Percentiles rank a stretch among this genome's conserved stretches.
Evolutionary conservation across 2,888 invertebrate species (phyloP).

Genomic region (Psylliodes chrysocephalus): DNA sequence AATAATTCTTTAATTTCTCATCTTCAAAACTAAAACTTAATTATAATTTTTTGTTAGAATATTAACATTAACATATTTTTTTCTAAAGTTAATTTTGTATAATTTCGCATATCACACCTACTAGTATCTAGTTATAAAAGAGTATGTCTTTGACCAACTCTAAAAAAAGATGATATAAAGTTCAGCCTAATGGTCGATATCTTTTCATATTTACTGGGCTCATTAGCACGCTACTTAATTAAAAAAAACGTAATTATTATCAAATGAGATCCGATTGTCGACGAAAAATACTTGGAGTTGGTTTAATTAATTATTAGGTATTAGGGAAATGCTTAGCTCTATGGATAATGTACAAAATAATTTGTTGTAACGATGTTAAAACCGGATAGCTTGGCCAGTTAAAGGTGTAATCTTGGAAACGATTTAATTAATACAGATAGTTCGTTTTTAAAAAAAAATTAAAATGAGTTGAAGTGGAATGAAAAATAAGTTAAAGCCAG

Average conservation of each 20-base stretch:
- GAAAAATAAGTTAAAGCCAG: too few relatives aligned
- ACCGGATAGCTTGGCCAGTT: background rate
- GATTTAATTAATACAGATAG: background rate
- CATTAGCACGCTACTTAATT: background rate
- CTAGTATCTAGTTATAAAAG: too few relatives aligned
- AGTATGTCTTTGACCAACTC: background rate
- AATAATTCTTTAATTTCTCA: too few relatives aligned
- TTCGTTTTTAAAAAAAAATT: background rate
- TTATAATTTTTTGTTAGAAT: too few relatives aligned
- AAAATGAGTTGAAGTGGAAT: too few relatives aligned
- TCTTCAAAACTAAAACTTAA: too few relatives aligned
- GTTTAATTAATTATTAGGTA: background rate
- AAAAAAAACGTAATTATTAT: conserved; percentile 4
- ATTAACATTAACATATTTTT: too few relatives aligned
- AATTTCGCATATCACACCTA: background rate
- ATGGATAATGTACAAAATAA: background rate
- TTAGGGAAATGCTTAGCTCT: conserved; percentile 4
- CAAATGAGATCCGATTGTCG: background rate
- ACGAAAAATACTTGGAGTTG: background rate
- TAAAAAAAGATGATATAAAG: background rate
- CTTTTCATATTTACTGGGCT: conserved; percentile 4
- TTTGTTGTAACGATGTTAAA: background rate
- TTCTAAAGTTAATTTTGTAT: too few relatives aligned
- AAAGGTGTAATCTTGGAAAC: background rate
- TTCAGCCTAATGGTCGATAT: background rate